Evolutionary conservation across 2,888 invertebrate species (phyloP), one percentile per base, ranked within the genome.

Genomic region (Sesamia inferens): DNA sequence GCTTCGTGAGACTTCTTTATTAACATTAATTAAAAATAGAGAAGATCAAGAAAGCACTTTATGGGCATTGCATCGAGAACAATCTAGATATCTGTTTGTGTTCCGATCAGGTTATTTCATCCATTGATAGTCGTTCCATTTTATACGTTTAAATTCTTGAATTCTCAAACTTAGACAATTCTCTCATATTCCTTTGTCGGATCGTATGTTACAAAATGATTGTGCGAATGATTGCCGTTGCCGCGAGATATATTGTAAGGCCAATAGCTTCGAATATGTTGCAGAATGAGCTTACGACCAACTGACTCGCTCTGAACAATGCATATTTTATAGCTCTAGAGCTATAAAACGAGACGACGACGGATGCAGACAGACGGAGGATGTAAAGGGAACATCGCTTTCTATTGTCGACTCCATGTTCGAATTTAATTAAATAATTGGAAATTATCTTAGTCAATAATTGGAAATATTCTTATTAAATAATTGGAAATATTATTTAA

Each of bases 291-390:
- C 67, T 54, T 54, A n/a, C 64, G 11, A 75, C n/a, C 74, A 70
- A 72, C 48, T 80, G 59, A 58, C 59, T 74, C 74, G 78, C 0
- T 48, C 47, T 22, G 59, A 42, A 48, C 74, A 51, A 64, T 83
- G 75, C 71, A 86, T 86, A 78, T 85, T 85, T 76, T 76, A 87
- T 85, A 70, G 58, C 61, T 58, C 55, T 39, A 48, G n/a, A n/a
- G n/a, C n/a, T n/a, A n/a, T n/a, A n/a, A n/a, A n/a, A n/a, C n/a
- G n/a, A n/a, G n/a, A n/a, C n/a, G n/a, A n/a, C n/a, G n/a, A n/a
- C n/a, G n/a, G n/a, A n/a, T n/a, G n/a, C n/a, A n/a, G n/a, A n/a
- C n/a, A n/a, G 65, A 55, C 48, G 58, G 62, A 48, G 24, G 22
- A 64, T 48, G 73, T 63, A 51, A 58, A n/a, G 22, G 42, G 42